phyloP scores from a whole-genome alignment of 2,888 invertebrate species.

The Anorthoa munda region DNA sequence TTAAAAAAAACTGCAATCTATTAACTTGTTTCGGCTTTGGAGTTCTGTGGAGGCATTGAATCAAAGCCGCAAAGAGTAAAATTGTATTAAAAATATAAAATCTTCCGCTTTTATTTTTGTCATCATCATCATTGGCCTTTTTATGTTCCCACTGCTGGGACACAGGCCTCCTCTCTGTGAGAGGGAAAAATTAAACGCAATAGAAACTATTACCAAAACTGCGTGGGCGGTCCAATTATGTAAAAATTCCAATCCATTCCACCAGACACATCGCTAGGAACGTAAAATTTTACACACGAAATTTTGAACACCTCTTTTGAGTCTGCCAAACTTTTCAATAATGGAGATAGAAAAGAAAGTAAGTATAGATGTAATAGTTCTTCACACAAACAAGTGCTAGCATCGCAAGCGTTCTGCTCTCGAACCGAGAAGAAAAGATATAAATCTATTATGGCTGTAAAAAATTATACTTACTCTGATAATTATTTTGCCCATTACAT shows the following conservation, averaged over 20 bases:
- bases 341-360: too few species aligned
- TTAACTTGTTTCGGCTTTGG: too few species aligned
- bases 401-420: background rate
- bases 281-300: too few species aligned
- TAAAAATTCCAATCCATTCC: conserved; percentile 66
- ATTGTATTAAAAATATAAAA: too few species aligned
- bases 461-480: conserved; percentile 74
- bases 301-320: background rate
- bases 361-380: too few species aligned
- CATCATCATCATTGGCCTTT: too few species aligned
- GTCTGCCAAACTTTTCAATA: too few species aligned
- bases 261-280: conserved; percentile 50
- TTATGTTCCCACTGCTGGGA: too few species aligned
- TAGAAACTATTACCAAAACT: conserved; percentile 25
- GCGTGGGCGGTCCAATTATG: conserved; percentile 20
- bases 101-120: too few species aligned
- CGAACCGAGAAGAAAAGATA: background rate
- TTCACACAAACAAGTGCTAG: background rate
- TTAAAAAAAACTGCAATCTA: background rate
- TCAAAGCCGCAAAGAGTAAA: too few species aligned
- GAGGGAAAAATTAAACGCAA: background rate
- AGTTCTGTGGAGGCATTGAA: too few species aligned
- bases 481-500: conserved; percentile 79
- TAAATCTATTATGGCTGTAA: background rate
- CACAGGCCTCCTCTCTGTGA: too few species aligned